phyloP scores from a whole-genome alignment of 2,113 vertebrate genomes.

The Trichomycterus rosablanca region DNA sequence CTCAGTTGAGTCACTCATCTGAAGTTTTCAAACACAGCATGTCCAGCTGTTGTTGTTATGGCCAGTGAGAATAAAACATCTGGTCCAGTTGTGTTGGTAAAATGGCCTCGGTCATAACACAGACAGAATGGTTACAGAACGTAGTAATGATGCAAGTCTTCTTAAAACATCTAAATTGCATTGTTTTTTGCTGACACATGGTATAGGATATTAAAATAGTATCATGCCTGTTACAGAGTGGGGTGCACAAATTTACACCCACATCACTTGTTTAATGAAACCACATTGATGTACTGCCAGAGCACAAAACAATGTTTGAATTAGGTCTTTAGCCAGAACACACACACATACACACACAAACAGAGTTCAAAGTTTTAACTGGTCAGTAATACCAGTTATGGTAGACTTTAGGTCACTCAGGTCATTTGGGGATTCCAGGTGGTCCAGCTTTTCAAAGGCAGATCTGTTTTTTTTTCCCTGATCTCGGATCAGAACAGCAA shows the following conservation, averaged over 20 bases:
- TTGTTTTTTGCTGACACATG: neutral
- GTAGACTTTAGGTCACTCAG: conserved; percentile 10
- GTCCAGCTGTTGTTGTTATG: no score
- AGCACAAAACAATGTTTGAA: conserved; percentile 8
- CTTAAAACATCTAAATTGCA: no score
- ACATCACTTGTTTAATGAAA: neutral
- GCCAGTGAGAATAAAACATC: no score
- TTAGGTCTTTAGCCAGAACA: conserved; percentile 17
- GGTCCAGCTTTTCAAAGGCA: neutral
- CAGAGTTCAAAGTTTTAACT: neutral
- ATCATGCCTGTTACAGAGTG: conserved; percentile 42
- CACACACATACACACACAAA: conserved; percentile 9
- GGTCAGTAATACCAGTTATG: conserved; percentile 2
- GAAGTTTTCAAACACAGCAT: no score
- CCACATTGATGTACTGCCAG: no score
- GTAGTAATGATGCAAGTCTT: no score
- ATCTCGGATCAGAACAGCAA: conserved; percentile 10
- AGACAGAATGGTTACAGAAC: no score
- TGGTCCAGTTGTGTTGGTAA: no score
- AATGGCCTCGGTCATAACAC: no score
- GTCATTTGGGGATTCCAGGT: neutral
- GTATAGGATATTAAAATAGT: neutral
- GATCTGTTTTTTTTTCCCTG: neutral
- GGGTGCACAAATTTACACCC: conserved; percentile 11
- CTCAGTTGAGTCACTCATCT: conserved; percentile 5